Evolutionary conservation across 2,113 vertebrate species (phyloP).

Genomic region (Cyphotilapia sp.): DNA sequence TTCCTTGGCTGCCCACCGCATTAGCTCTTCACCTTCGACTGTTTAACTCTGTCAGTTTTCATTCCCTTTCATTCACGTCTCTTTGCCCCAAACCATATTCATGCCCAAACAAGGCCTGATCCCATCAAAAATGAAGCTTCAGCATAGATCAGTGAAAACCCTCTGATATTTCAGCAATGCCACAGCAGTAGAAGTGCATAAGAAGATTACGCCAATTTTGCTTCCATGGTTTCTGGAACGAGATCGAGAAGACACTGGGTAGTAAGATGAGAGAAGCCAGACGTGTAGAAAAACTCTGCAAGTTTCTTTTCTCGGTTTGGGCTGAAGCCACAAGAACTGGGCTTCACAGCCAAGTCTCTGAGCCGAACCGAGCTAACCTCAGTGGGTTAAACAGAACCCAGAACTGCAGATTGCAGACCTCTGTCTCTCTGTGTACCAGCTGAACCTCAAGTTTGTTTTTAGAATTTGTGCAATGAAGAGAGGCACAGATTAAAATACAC

Average conservation of each 20-base stretch:
- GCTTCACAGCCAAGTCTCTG: slow-evolving; percentile 61
- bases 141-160: slow-evolving; percentile 7
- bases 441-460: slow-evolving; percentile 25
- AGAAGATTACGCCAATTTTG: not conserved
- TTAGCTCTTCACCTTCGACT: slow-evolving; percentile 14
- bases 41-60: slow-evolving; percentile 47
- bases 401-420: slow-evolving; percentile 25
- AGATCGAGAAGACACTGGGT: not conserved
- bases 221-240: not conserved
- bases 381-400: slow-evolving; percentile 29
- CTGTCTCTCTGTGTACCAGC: slow-evolving; percentile 9
- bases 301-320: slow-evolving; percentile 33
- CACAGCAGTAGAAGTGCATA: slow-evolving; percentile 11
- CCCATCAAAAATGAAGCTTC: slow-evolving; percentile 29
- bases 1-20: not conserved
- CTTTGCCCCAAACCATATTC: slow-evolving; percentile 33
- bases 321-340: slow-evolving; percentile 47
- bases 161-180: not conserved
- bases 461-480: not conserved
- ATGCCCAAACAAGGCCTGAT: slow-evolving; percentile 54
- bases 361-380: slow-evolving; percentile 42
- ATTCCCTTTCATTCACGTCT: slow-evolving; percentile 34
- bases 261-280: slow-evolving; percentile 51
- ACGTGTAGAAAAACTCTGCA: slow-evolving; percentile 22
- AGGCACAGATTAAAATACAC: not conserved